Evolutionary conservation across 2,888 invertebrate species (phyloP), one percentile per base, ranked within the genome.

Genomic region (Ashinkailepas kermadecensis): DNA sequence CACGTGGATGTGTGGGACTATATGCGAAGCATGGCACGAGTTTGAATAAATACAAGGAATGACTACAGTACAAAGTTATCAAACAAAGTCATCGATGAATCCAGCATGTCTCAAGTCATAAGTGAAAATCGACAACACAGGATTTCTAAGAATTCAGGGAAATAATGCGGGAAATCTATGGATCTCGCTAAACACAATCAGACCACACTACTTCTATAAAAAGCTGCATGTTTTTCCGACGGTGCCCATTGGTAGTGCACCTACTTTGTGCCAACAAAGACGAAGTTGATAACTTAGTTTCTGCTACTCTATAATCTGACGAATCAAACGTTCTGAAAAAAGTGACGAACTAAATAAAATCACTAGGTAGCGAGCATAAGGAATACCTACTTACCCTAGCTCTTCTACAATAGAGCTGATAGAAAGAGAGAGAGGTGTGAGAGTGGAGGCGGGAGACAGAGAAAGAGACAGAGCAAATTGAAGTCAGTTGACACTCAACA

Each of bases 391-490:
- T 81, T 59, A 25, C 81, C 78, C 57, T 54, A 54, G 25, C 78
- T 78, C 58, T 70, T 70, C 70, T 70, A 70, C 70, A 70, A 81
- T 64, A 65, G 56, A 81, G 70, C 67, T 67, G 59, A 82, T 58
- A 74, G 59, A 81, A 11, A 56, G 9, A 74, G 54, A n/a, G n/a
- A 62, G 78, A 70, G n/a, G n/a, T 25, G n/a, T 81, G 39, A 83
- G 80, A 64, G 25, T 80, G 7, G 39, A 18, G 21, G n/a, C 62
- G 57, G 21, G 23, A 81, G 59, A 80, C 80, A 59, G 56, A 74
- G 12, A 80, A 39, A 39, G 56, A 81, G 25, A 57, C 58, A 59
- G 57, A n/a, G 11, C 80, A 54, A 62, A n/a, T 23, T 3, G 23
- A 82, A 62, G 58, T 13, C 56, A 23, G 21, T n/a, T 0, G 25